A percentile compares a stretch with the other conserved stretches of the same genome.
These are phyloP conservation scores for Pollimyrus isidori DNA, from an alignment of 2,113 vertebrate genomes.

Conservation along the genomic window DNA sequence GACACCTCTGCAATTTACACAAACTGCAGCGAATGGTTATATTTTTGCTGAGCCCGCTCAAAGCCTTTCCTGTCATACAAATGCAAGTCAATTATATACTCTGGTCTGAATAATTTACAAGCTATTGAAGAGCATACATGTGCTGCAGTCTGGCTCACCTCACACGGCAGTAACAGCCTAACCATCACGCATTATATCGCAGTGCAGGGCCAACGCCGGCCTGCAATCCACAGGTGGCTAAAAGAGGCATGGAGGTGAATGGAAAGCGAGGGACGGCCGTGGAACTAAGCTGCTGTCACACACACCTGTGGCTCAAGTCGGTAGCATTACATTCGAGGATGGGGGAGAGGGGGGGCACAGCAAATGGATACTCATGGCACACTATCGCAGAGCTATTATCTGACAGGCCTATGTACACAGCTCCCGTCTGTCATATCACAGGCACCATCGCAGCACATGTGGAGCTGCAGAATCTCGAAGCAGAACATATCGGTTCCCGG, in stretches of 20 bases:
- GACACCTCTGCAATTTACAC: conserved; percentile 43
- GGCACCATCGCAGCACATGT: neutral
- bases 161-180: conserved; percentile 68
- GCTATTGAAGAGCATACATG: conserved; percentile 66
- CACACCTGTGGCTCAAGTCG: conserved; percentile 31
- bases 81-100: conserved; percentile 58
- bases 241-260: conserved; percentile 21
- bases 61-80: conserved; percentile 69
- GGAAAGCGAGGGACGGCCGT: conserved; percentile 44
- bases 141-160: conserved; percentile 60
- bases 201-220: conserved; percentile 15
- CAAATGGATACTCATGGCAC: neutral
- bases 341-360: neutral
- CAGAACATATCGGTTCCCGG: neutral
- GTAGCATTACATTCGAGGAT: conserved; percentile 29
- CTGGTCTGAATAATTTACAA: conserved; percentile 66
- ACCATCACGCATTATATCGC: conserved; percentile 56
- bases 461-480: neutral
- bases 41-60: conserved; percentile 90
- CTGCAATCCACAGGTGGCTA: conserved; percentile 45
- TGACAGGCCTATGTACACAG: neutral
- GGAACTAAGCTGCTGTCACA: conserved; percentile 35
- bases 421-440: no score
- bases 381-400: neutral
- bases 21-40: conserved; percentile 66